Evolutionary conservation across 2,888 invertebrate genomes (phyloP).

Genomic region (Dicyrtoma fusca): DNA sequence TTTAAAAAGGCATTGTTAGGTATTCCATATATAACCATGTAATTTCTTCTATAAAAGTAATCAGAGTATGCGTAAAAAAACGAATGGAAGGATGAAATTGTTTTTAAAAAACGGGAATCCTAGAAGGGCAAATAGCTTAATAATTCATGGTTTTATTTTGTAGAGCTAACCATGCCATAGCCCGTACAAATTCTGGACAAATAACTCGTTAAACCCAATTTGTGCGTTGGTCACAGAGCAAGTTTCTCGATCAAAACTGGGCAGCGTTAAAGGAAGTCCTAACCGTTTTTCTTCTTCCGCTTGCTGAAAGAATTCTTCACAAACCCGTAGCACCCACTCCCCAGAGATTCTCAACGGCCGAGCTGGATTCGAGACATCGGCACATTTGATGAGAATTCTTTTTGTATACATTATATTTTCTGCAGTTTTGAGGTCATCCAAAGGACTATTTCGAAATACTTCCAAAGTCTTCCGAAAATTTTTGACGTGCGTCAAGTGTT

Average conservation of each 20-base stretch:
- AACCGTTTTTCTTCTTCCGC: slow-evolving; percentile 42
- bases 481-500: slow-evolving; percentile 11
- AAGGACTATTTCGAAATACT: background rate
- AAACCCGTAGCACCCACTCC: slow-evolving; percentile 26
- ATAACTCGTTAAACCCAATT: slow-evolving; percentile 25
- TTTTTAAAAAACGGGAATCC: too few species aligned
- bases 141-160: too few species aligned
- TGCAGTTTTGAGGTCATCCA: background rate
- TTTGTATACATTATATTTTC: slow-evolving; percentile 8
- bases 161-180: slow-evolving; percentile 27
- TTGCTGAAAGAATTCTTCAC: slow-evolving; percentile 36
- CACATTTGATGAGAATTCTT: slow-evolving; percentile 33
- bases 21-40: too few species aligned
- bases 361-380: slow-evolving; percentile 35
- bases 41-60: too few species aligned
- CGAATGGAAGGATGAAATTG: too few species aligned
- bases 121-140: too few species aligned
- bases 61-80: too few species aligned
- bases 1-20: too few species aligned
- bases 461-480: slow-evolving; percentile 11
- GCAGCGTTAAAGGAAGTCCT: slow-evolving; percentile 30
- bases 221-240: slow-evolving; percentile 29
- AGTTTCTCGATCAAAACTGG: slow-evolving; percentile 21
- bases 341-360: slow-evolving; percentile 14
- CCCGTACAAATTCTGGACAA: slow-evolving; percentile 7